Evolutionary conservation across 2,797 vertebrate species (phyloP).

Genomic region (Eurystomus glaucurus): DNA sequence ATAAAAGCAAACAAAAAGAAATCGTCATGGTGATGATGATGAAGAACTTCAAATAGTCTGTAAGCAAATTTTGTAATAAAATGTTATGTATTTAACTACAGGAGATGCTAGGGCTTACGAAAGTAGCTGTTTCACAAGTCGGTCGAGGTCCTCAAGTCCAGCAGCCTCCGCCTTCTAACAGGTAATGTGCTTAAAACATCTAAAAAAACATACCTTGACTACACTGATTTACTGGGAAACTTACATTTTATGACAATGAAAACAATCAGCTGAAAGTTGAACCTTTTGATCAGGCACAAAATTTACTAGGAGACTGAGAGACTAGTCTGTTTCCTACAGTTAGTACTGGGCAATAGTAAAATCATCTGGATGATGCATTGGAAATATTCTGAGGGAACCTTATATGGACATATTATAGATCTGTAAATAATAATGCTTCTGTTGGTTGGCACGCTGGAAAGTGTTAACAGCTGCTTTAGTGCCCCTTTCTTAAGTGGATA

Average conservation of each 20-base stretch:
- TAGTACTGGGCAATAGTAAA: neutral
- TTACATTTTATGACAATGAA: neutral
- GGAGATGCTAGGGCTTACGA: constrained; percentile 96
- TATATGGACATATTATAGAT: neutral
- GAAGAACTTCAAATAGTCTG: neutral
- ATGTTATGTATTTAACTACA: constrained; percentile 63
- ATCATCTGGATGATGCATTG: neutral
- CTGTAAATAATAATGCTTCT: neutral
- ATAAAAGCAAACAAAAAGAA: neutral
- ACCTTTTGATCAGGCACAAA: neutral
- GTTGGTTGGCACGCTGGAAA: neutral
- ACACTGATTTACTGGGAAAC: neutral
- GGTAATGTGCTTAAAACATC: constrained; percentile 81
- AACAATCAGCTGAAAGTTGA: neutral
- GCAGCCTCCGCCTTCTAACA: constrained; percentile 92
- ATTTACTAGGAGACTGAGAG: neutral
- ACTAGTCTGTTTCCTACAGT: neutral
- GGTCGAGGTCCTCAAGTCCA: constrained; percentile 90
- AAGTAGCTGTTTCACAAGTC: constrained; percentile 89
- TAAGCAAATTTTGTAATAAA: neutral
- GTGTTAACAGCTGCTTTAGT: neutral
- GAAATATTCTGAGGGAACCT: neutral
- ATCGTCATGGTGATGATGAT: neutral
- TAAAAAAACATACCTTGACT: neutral
- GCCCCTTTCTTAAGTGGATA: neutral